Evolutionary conservation across 1,140 invertebrate species (phyloP).

Genomic region (Drosophila nigromelanica): DNA sequence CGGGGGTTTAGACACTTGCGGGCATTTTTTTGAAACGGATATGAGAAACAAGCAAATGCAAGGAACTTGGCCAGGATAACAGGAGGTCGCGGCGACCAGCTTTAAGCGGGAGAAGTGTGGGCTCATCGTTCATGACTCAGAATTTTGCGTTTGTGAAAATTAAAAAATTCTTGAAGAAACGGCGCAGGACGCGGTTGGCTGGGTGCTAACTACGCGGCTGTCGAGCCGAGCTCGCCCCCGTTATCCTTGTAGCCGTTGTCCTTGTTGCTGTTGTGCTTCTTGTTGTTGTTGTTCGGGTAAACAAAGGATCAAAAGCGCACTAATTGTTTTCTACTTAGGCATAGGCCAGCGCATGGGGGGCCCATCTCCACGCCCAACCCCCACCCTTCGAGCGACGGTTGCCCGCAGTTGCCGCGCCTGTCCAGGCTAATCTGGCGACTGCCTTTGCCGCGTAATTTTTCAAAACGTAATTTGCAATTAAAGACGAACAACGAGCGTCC

Average conservation of each 20-base stretch:
- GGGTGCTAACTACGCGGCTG: slow-evolving; percentile 71
- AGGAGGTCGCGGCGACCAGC: not conserved
- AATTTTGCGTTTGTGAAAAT: slow-evolving; percentile 76
- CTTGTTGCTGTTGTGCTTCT: slow-evolving; percentile 33
- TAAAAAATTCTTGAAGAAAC: slow-evolving; percentile 76
- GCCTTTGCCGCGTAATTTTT: slow-evolving; percentile 78
- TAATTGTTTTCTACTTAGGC: slow-evolving; percentile 82
- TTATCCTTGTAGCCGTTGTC: slow-evolving; percentile 38
- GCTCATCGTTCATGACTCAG: slow-evolving; percentile 55
- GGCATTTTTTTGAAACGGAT: slow-evolving; percentile 79
- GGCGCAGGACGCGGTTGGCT: slow-evolving; percentile 60
- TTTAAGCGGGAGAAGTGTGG: slow-evolving; percentile 3
- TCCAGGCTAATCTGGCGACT: slow-evolving; percentile 65
- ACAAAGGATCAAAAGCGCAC: slow-evolving; percentile 83
- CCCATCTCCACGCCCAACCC: slow-evolving; percentile 1
- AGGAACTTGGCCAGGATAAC: slow-evolving; percentile 35
- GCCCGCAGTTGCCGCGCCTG: slow-evolving; percentile 13
- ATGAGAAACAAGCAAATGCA: slow-evolving; percentile 76
- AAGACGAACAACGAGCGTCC: slow-evolving; percentile 56
- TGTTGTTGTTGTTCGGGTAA: slow-evolving; percentile 74
- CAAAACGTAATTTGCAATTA: slow-evolving; percentile 83
- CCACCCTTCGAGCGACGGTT: not conserved
- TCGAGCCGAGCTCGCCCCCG: not conserved
- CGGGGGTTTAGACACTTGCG: slow-evolving; percentile 50
- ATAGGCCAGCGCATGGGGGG: slow-evolving; percentile 33